Evolutionary conservation across 2,888 invertebrate species (phyloP).

Genomic region (Chaetogeoica ovagalla): DNA sequence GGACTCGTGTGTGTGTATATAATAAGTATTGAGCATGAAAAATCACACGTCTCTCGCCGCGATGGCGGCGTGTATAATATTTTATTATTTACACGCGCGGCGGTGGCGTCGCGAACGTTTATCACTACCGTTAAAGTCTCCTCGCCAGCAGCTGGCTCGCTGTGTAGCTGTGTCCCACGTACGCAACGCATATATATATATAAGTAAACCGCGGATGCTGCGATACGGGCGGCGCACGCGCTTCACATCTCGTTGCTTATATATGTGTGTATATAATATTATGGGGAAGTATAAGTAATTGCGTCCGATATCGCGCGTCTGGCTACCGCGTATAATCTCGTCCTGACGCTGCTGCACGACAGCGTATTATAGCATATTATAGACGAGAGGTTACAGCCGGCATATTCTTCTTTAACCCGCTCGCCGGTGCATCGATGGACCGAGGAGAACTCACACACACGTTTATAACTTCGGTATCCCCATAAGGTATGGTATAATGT

Average conservation of each 20-base stretch:
- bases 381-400: slow-evolving; percentile 12
- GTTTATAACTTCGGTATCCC: slow-evolving; percentile 26
- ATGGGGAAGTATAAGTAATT: slow-evolving; percentile 34
- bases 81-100: neutral
- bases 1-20: no score
- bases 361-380: neutral
- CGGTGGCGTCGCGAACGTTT: neutral
- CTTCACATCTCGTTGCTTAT: neutral
- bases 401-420: slow-evolving; percentile 22
- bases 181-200: neutral
- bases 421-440: neutral
- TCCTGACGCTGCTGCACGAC: slow-evolving; percentile 17
- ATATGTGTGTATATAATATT: neutral
- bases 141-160: neutral
- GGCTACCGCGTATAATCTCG: slow-evolving; percentile 47
- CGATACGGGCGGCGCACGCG: neutral
- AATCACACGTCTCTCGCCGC: neutral
- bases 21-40: neutral
- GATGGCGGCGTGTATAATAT: no score
- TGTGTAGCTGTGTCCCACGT: no score
- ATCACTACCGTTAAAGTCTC: slow-evolving; percentile 43
- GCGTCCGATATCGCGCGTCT: slow-evolving; percentile 36
- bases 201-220: no score
- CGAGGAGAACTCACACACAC: neutral
- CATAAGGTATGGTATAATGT: slow-evolving; percentile 52